Conservation (phyloP, 2,113 vertebrate genomes). For the Chascanopsetta lugubris region DNA sequence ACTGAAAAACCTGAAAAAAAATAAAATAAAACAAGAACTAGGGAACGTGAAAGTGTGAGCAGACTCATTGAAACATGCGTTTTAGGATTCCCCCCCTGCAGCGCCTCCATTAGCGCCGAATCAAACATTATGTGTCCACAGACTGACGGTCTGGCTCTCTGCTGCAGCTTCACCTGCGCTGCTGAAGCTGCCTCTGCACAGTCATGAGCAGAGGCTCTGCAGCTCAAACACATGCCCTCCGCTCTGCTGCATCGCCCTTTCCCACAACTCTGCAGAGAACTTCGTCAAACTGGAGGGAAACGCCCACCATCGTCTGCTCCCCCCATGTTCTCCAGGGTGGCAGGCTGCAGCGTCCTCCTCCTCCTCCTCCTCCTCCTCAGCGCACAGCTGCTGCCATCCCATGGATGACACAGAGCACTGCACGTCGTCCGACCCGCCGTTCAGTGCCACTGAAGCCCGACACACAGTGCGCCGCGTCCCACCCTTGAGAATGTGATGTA, state of each 20-base stretch:
- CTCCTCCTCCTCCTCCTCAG: constrained; percentile 50
- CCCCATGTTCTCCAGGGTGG: constrained; percentile 17
- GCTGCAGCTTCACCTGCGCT: background rate
- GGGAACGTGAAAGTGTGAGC: too few relatives aligned
- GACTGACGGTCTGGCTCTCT: background rate
- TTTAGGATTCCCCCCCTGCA: too few relatives aligned
- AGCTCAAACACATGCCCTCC: background rate
- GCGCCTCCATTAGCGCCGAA: too few relatives aligned
- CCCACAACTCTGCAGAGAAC: background rate
- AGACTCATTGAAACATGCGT: too few relatives aligned
- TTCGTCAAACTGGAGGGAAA: background rate
- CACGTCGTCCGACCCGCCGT: constrained; percentile 42
- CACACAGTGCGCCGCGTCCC: too few relatives aligned
- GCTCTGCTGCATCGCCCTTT: background rate
- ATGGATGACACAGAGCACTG: constrained; percentile 65
- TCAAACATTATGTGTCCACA: background rate
- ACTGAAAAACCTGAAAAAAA: too few relatives aligned
- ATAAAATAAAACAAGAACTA: too few relatives aligned
- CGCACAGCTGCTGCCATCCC: constrained; percentile 74
- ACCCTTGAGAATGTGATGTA: too few relatives aligned
- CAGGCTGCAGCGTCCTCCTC: too few relatives aligned
- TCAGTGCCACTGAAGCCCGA: background rate
- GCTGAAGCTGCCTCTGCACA: background rate
- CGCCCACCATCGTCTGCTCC: constrained; percentile 2
- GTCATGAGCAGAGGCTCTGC: background rate